Evolutionary conservation across 2,113 vertebrate species (phyloP).

Genomic region (Corvus hawaiiensis): DNA sequence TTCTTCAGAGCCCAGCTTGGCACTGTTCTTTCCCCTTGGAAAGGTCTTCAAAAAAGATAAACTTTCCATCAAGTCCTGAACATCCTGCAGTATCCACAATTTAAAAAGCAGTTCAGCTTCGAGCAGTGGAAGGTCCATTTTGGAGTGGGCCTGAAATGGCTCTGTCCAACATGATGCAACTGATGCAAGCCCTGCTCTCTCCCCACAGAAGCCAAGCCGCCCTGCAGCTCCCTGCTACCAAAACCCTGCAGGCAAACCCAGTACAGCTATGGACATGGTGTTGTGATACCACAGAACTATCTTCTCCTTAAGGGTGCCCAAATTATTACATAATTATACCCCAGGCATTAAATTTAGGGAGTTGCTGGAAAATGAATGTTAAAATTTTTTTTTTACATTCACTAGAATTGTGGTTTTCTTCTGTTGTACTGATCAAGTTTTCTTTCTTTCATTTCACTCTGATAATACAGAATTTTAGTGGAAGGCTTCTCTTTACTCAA

Average conservation of each 20-base stretch:
- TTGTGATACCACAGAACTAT: neutral
- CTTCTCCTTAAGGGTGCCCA: neutral
- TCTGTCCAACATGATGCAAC: neutral
- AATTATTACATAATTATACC: neutral
- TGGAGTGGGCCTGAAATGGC: neutral
- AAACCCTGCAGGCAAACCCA: neutral
- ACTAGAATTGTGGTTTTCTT: neutral
- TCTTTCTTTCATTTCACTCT: neutral
- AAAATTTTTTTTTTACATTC: neutral
- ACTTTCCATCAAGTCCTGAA: neutral
- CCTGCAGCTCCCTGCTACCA: neutral
- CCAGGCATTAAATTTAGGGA: neutral
- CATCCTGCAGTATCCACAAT: neutral
- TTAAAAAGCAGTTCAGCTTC: neutral
- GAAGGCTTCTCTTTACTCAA: neutral
- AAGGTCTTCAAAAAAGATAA: neutral
- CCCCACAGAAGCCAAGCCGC: too few relatives aligned
- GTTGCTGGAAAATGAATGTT: neutral
- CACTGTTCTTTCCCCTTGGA: neutral
- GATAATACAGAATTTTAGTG: neutral
- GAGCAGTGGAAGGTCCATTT: neutral
- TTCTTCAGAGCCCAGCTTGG: neutral
- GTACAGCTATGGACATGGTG: neutral
- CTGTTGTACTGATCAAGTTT: slow-evolving; percentile 17
- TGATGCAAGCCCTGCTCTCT: neutral